Evolutionary conservation across 1,140 invertebrate species (phyloP), one percentile per base, ranked within the genome.

Genomic region (Thaumetopoea pityocampa): DNA sequence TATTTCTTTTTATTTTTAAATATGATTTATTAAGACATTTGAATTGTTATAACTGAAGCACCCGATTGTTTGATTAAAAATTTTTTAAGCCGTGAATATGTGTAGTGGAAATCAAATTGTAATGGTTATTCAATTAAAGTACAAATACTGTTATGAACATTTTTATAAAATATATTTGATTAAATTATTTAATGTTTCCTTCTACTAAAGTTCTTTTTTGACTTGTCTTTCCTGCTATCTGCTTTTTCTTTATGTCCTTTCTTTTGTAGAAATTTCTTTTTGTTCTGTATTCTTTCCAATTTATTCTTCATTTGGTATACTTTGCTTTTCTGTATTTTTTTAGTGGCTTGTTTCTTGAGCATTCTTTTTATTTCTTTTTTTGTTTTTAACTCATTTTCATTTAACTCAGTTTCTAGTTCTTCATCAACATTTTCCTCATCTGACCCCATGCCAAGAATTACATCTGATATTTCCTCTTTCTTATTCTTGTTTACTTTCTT

Each of bases 301-400:
- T 89, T 90, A 50, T 89, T 89, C 58, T 93, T 92, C 65, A 87
- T 87, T 82, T 92, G 89, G 67, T 92, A 93, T 2, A 87, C 86
- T 86, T 92, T 92, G 63, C 91, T 93, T 43, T 91, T 91, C 61
- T 92, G 87, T 4, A 92, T 82, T 64, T 88, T 89, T 50, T 91
- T 90, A 3, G 89, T 85, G 0, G 91, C 89, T 65, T 90, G 87
- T 34, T 88, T 88, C 54, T 91, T 92, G 18, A 92, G 84, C 46
- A 88, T 74, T 61, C 80, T 88, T 46, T 92, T 91, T 1, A 92
- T 67, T 49, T 92, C 89, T 60, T 91, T 91, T 51, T 87, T 86
- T 5, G 85, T 88, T 72, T 88, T 74, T 47, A 88, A 72, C 10
- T 76, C 63, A 1, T 42, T 44, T 41, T 91, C 59, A 28, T 78